Evolutionary conservation across 1,140 invertebrate genomes (phyloP), one percentile per base, ranked within the genome.

Genomic region (Augochlora pura): DNA sequence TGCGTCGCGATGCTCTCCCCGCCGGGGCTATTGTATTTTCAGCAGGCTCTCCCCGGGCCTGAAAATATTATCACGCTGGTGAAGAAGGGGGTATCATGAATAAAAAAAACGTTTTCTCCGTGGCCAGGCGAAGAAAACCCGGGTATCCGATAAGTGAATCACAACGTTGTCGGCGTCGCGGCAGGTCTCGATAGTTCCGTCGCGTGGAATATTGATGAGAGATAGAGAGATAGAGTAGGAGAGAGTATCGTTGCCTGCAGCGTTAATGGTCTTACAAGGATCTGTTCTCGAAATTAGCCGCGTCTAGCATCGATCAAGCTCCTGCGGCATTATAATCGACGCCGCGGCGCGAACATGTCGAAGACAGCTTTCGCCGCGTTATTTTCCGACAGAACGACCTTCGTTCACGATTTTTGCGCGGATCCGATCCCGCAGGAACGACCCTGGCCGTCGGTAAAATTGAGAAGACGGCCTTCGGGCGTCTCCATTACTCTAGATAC

Each of bases 181-280:
- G 25, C 49, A 27, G 27, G n/a, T 8, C n/a, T 18, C 21, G 70
- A 73, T 32, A 32, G 42, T 73, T 49, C 39, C 52, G 27, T 70
- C 68, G 23, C 52, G 68, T 23, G n/a, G 12, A 16, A 39, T 42
- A 12, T 39, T 21, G 68, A 57, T 38, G 52, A 70, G 38, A n/a
- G n/a, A n/a, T n/a, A n/a, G n/a, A n/a, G n/a, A n/a, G n/a, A n/a
- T n/a, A n/a, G n/a, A n/a, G n/a, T n/a, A n/a, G n/a, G n/a, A n/a
- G n/a, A 70, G 52, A 32, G 32, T 39, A 38, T n/a, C 32, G 10
- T 2, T 38, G 52, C 8, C 46, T n/a, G 2, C 2, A 0, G 8
- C 68, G 57, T 63, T 49, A 32, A 73, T 73, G 70, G 57, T 63
- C 63, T 72, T 63, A 32, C 25, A 18, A 32, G n/a, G 62, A n/a